phyloP scores from a whole-genome alignment of 2,888 invertebrate species.

The Chymomyza fuscimana region DNA sequence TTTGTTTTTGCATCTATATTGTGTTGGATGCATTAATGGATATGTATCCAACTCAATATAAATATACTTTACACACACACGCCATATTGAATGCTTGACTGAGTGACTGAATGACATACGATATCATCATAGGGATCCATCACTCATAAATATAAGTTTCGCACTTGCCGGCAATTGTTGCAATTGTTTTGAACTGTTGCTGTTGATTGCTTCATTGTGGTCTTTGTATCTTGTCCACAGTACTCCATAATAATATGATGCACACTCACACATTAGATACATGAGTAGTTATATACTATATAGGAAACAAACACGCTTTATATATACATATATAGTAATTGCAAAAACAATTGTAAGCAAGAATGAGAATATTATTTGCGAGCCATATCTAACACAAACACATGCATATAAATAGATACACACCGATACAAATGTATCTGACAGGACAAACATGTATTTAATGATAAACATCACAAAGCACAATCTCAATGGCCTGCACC shows the following conservation, averaged over 20 bases:
- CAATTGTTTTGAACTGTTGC: constrained; percentile 54
- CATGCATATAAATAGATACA: not conserved
- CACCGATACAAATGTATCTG: constrained; percentile 9
- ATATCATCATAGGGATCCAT: constrained; percentile 10
- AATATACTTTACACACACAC: not conserved
- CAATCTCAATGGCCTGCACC: constrained; percentile 33
- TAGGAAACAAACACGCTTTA: constrained; percentile 10
- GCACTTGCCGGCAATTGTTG: constrained; percentile 51
- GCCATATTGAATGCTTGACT: not conserved
- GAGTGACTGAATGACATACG: not conserved
- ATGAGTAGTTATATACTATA: not conserved
- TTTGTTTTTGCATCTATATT: too few relatives aligned
- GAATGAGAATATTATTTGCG: constrained; percentile 57
- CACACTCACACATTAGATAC: constrained; percentile 10
- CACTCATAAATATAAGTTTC: constrained; percentile 60
- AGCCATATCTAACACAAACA: constrained; percentile 46
- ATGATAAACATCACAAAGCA: constrained; percentile 61
- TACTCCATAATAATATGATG: constrained; percentile 42
- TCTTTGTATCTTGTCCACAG: constrained; percentile 23
- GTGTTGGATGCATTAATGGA: not conserved
- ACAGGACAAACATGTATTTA: constrained; percentile 52
- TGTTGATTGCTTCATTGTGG: constrained; percentile 63
- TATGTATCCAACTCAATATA: not conserved
- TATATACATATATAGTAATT: constrained; percentile 28
- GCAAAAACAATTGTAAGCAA: constrained; percentile 33